These are phyloP conservation scores for Micrasema longulum DNA, from an alignment of 1,140 invertebrate genomes.

Conservation along the genomic window DNA sequence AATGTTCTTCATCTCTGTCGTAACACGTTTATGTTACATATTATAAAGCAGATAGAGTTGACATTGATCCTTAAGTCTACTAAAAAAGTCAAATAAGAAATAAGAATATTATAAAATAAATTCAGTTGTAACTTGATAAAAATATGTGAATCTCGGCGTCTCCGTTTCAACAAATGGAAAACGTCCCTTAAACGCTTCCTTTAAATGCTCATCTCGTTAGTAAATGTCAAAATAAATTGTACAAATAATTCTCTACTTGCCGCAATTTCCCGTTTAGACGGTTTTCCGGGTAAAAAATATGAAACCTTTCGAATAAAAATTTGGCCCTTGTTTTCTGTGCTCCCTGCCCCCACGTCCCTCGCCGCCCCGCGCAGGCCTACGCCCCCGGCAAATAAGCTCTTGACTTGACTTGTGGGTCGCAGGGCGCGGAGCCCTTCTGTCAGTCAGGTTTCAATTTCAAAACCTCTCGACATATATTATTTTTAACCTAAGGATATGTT, in stretches of 20 bases:
- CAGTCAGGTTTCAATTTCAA: constrained; percentile 11
- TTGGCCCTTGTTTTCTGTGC: constrained; percentile 18
- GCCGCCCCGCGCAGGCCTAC: too few relatives aligned
- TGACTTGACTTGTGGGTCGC: neutral
- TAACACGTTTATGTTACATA: too few relatives aligned
- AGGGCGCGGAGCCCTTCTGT: too few relatives aligned
- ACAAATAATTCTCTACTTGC: constrained; percentile 9
- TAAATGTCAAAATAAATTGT: constrained; percentile 16
- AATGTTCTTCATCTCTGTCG: too few relatives aligned
- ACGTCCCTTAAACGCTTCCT: neutral
- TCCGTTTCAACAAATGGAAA: neutral
- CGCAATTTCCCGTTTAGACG: constrained; percentile 13
- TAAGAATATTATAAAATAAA: too few relatives aligned
- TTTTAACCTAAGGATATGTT: too few relatives aligned
- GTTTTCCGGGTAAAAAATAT: constrained; percentile 9
- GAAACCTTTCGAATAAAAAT: constrained; percentile 11
- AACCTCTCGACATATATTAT: neutral
- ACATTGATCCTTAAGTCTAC: too few relatives aligned
- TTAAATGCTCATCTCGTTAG: constrained; percentile 24
- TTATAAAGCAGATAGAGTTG: too few relatives aligned
- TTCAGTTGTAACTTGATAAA: too few relatives aligned
- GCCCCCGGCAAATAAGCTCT: neutral
- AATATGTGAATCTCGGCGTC: too few relatives aligned
- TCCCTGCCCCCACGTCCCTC: too few relatives aligned
- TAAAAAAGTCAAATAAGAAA: too few relatives aligned